These are phyloP conservation scores for Lithosia quadra DNA, from an alignment of 2,888 invertebrate species.

Conservation along the genomic window DNA sequence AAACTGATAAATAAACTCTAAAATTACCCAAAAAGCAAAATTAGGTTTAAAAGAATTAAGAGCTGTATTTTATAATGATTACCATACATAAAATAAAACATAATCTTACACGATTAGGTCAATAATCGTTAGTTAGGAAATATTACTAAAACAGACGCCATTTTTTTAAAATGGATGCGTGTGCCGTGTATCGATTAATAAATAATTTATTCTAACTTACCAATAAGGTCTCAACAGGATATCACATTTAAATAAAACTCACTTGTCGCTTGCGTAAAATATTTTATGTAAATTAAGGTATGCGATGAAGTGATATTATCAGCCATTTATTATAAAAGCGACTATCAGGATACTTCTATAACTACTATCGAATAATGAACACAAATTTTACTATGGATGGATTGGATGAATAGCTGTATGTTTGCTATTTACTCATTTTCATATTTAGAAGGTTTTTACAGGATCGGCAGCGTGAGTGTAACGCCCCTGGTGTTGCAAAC, in stretches of 20 bases:
- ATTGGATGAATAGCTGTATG: no score
- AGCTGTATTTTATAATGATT: neutral
- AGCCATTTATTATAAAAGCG: neutral
- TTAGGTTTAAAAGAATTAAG: neutral
- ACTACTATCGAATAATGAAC: neutral
- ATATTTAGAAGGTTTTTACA: no score
- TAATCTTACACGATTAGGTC: neutral
- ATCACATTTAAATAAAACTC: slow-evolving; percentile 38
- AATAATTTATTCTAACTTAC: slow-evolving; percentile 30
- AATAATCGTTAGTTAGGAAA: neutral
- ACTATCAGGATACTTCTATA: neutral
- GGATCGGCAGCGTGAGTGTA: no score
- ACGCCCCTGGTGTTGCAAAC: no score
- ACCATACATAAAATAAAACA: neutral
- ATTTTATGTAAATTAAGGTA: slow-evolving; percentile 6
- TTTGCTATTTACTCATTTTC: no score
- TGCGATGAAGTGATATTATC: slow-evolving; percentile 8
- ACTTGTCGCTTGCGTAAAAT: slow-evolving; percentile 9
- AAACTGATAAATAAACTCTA: no score
- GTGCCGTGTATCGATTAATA: slow-evolving; percentile 32
- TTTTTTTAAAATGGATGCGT: slow-evolving; percentile 17
- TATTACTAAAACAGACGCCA: neutral
- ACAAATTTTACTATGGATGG: no score
- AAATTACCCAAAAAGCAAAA: neutral
- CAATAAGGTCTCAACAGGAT: slow-evolving; percentile 40